These are phyloP conservation scores for Hetaerina titia DNA, from an alignment of 2,888 invertebrate genomes.

Conservation along the genomic window DNA sequence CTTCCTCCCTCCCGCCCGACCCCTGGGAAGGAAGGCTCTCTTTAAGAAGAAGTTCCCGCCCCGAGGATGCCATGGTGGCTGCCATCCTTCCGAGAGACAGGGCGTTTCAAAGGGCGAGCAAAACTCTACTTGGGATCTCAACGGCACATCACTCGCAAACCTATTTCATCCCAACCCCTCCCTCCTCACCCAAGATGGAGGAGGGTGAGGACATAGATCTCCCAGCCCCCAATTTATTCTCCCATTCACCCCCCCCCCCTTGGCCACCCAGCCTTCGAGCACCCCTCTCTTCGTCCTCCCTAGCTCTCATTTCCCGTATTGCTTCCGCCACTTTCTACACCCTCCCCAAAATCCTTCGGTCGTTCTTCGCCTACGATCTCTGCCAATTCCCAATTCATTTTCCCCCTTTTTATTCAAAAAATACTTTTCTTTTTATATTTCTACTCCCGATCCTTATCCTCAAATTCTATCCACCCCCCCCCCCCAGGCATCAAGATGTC, in stretches of 20 bases:
- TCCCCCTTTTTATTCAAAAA: background rate
- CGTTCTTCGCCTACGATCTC: background rate
- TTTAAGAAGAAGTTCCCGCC: constrained; percentile 40
- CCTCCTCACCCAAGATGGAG: too few relatives aligned
- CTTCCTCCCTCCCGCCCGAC: background rate
- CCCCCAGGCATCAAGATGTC: background rate
- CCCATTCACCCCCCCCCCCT: background rate
- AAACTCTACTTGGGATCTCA: background rate
- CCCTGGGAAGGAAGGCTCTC: background rate
- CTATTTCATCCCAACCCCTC: background rate
- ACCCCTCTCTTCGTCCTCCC: background rate
- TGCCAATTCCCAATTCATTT: background rate
- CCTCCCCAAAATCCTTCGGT: background rate
- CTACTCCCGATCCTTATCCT: background rate
- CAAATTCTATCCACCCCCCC: background rate
- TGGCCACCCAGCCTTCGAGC: background rate
- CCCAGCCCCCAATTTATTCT: background rate
- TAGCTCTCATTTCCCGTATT: background rate
- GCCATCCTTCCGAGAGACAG: background rate
- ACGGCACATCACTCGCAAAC: background rate
- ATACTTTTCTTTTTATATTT: background rate
- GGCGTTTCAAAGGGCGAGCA: background rate
- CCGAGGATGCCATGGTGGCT: background rate
- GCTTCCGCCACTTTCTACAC: background rate
- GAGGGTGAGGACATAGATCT: background rate